These are phyloP conservation scores for Brachylomia viminalis DNA, from an alignment of 2,888 invertebrate genomes.

Conservation along the genomic window DNA sequence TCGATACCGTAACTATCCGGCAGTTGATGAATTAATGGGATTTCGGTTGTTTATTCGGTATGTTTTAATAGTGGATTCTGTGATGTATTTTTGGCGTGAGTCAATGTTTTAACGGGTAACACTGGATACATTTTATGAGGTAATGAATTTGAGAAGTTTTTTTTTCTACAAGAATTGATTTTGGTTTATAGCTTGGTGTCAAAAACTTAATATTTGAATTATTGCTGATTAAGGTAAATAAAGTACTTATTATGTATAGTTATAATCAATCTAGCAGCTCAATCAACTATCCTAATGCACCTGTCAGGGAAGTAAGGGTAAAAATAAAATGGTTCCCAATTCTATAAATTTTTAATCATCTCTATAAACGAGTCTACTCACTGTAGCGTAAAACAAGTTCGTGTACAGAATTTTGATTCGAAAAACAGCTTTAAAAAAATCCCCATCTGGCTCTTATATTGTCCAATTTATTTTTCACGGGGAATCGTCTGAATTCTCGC, in stretches of 20 bases:
- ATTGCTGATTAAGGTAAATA: background rate
- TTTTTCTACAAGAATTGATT: background rate
- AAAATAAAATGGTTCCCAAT: slow-evolving; percentile 22
- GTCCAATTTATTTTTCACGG: slow-evolving; percentile 81
- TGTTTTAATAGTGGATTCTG: slow-evolving; percentile 29
- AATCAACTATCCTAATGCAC: background rate
- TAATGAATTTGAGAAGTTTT: background rate
- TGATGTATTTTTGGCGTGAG: slow-evolving; percentile 14
- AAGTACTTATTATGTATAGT: background rate
- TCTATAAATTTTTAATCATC: slow-evolving; percentile 45
- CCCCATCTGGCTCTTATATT: slow-evolving; percentile 69
- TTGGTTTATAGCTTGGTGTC: background rate
- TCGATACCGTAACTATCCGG: slow-evolving; percentile 46
- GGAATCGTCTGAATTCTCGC: slow-evolving; percentile 71
- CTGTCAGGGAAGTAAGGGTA: background rate
- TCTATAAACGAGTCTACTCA: slow-evolving; percentile 40
- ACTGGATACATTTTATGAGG: slow-evolving; percentile 5
- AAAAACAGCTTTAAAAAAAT: slow-evolving; percentile 59
- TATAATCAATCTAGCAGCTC: background rate
- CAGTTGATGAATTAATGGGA: slow-evolving; percentile 44
- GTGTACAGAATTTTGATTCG: slow-evolving; percentile 54
- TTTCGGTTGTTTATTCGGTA: slow-evolving; percentile 39
- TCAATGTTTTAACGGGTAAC: slow-evolving; percentile 12
- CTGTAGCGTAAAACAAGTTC: slow-evolving; percentile 43
- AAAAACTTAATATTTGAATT: background rate